Evolutionary conservation across 2,888 invertebrate genomes (phyloP).

Genomic region (Malacosoma neustria): DNA sequence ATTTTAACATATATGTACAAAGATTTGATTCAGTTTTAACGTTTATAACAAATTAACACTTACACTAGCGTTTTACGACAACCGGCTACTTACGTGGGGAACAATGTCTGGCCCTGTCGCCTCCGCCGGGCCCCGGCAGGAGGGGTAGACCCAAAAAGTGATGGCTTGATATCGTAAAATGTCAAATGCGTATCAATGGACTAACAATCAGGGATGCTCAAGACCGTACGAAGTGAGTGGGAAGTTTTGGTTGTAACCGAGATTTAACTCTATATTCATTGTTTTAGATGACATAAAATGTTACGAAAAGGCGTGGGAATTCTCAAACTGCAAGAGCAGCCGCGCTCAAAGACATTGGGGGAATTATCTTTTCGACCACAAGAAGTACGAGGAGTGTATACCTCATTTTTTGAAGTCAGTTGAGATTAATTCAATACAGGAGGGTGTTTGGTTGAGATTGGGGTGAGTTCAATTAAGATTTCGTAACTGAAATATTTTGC

Average conservation of each 20-base stretch:
- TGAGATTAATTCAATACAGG: slow-evolving; percentile 91
- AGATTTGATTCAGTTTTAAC: not conserved
- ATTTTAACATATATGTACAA: not conserved
- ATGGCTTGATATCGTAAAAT: too few species aligned
- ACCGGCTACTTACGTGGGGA: too few species aligned
- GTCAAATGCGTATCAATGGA: not conserved
- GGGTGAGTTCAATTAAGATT: slow-evolving; percentile 76
- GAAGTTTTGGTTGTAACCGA: too few species aligned
- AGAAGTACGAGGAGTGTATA: slow-evolving; percentile 85
- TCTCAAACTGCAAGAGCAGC: slow-evolving; percentile 87
- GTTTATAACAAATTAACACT: too few species aligned
- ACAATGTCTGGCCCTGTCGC: too few species aligned
- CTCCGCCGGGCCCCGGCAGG: too few species aligned
- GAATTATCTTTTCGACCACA: slow-evolving; percentile 81
- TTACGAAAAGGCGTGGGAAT: slow-evolving; percentile 94
- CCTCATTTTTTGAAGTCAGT: slow-evolving; percentile 88
- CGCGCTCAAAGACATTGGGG: slow-evolving; percentile 94
- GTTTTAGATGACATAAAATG: slow-evolving; percentile 83
- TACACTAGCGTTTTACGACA: too few species aligned
- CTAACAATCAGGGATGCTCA: too few species aligned
- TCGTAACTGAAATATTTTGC: too few species aligned
- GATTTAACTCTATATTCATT: too few species aligned
- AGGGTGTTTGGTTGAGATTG: slow-evolving; percentile 88
- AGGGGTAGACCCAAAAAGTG: too few species aligned
- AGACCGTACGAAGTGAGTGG: too few species aligned